Base-by-base conservation (phyloP, 2,113 vertebrate genomes). In the Oreochromis aureus region DNA sequence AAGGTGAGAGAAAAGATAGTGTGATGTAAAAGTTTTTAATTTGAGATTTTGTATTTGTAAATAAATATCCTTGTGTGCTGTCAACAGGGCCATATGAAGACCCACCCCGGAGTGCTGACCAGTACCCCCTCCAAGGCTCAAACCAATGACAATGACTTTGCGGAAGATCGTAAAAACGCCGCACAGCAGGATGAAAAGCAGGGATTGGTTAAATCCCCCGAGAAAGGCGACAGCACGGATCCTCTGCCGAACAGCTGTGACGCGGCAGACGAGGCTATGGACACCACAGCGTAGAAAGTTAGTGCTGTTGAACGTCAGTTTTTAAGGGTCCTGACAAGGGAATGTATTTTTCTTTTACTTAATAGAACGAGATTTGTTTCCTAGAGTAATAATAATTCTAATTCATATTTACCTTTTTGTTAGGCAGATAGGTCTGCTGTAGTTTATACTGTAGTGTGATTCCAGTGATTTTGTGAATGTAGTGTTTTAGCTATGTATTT, bases 61-160 rank as follows among this genome's bases (percentile, higher is more conserved):
- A 27, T 66, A 2, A 8, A 16, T 46, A 3, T n/a, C 86, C 2
- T 85, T 39, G n/a, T 80, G 8, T 79, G 13, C 7, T 78, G 24
- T 91, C 78, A 34, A 90, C 94, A 97, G 96, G 96, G 96, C 9
- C 96, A 97, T 85, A 96, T 97, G 96, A 97, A 96, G 92, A 94
- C 87, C 41, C 96, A 97, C 81, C 95, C 96, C 2, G 95, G 91
- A 84, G 89, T 69, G 4, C 24, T 83, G 80, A 90, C 71, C 73
- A 95, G 54, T 56, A 88, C 93, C 30, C 89, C 87, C 61, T 63
- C 84, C 89, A 95, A 91, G 93, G 87, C 85, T 85, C 94, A 91
- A 79, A 91, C 92, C 92, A 93, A 89, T 91, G 95, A 91, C 81
- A 94, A 41, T 59, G 94, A 96, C 36, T 61, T 39, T 73, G 46